A percentile compares a stretch with the other conserved stretches of the same genome.
Evolutionary conservation across 2,113 vertebrate genomes (phyloP).

Genomic region (Oncorhynchus gorbuscha): DNA sequence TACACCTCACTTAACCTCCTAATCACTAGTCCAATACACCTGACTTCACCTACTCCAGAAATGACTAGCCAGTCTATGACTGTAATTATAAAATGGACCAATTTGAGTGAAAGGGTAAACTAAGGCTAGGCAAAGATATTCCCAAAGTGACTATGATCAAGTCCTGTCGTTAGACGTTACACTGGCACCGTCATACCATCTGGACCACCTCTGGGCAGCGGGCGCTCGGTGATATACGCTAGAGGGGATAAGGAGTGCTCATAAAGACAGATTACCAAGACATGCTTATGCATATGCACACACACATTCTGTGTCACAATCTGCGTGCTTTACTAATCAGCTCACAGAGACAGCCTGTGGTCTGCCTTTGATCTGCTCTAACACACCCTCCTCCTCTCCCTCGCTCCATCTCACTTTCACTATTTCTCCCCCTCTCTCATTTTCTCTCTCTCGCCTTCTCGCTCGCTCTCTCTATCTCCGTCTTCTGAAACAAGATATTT

Average conservation of each 20-base stretch:
- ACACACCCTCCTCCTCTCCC: not conserved
- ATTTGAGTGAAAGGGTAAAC: not conserved
- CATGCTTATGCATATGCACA: not conserved
- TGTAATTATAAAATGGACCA: too few relatives aligned
- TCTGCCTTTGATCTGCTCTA: constrained; percentile 36
- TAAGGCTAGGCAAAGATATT: not conserved
- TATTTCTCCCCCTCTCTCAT: constrained; percentile 15
- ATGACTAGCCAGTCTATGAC: too few relatives aligned
- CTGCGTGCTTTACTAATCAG: constrained; percentile 45
- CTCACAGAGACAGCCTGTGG: not conserved
- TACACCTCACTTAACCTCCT: too few relatives aligned
- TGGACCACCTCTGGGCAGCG: not conserved
- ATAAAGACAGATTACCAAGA: not conserved
- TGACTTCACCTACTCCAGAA: too few relatives aligned
- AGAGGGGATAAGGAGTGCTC: not conserved
- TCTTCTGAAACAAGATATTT: not conserved
- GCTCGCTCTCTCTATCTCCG: too few relatives aligned
- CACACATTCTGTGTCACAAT: constrained; percentile 12
- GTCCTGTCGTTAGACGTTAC: too few relatives aligned
- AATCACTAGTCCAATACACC: too few relatives aligned
- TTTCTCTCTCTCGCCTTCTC: constrained; percentile 22
- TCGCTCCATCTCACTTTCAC: constrained; percentile 17
- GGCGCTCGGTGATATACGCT: not conserved
- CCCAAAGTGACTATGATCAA: too few relatives aligned
- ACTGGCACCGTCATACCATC: not conserved